Base-by-base conservation (phyloP, 2,113 vertebrate species). In the Labeo catla region DNA sequence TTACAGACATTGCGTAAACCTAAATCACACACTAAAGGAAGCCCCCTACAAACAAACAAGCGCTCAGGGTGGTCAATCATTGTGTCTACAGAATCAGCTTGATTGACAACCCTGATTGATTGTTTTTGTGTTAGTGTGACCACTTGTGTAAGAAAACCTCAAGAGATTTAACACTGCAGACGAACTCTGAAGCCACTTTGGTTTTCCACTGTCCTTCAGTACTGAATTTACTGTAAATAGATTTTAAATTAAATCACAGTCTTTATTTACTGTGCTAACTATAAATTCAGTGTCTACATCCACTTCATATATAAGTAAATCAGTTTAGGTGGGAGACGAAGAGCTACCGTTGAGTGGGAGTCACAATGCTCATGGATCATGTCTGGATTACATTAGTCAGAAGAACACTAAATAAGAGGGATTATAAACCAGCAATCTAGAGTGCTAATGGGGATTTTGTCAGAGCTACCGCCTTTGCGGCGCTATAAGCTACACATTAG, bases 381-480 rank as follows among this genome's bases (percentile, higher is more conserved):
- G 36, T 50, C 39, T 63, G 80, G 87, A 83, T 89, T 76, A 78
- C 50, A 76, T 86, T 49, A 65, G 52, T 79, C 84, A 79, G 65
- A 87, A 34, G 68, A 81, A 36, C 49, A 39, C 66, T 86, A 85
- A 79, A 90, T 76, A 89, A 78, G 21, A 81, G 28, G 72, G 88
- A 89, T 86, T 78, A 85, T 78, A 70, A 70, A 72, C 4, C 54
- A 83, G 87, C 90, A 88, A 89, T 88, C 91, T 84, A 84, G 90
- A 86, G 85, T 80, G 47, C 74, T 86, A 70, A 76, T 87, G 89
- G 89, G 90, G 70, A 84, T 87, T 86, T 73, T 84, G 86, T 81
- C 82, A 65, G 87, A 82, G 91, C 68, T 43, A 83, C 80, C 68
- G 86, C 66, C 19, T 79, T 19, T 39, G 47, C 8, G 45, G 65